Base-by-base conservation (phyloP, 2,888 invertebrate species). In the Punctoribates punctum region DNA sequence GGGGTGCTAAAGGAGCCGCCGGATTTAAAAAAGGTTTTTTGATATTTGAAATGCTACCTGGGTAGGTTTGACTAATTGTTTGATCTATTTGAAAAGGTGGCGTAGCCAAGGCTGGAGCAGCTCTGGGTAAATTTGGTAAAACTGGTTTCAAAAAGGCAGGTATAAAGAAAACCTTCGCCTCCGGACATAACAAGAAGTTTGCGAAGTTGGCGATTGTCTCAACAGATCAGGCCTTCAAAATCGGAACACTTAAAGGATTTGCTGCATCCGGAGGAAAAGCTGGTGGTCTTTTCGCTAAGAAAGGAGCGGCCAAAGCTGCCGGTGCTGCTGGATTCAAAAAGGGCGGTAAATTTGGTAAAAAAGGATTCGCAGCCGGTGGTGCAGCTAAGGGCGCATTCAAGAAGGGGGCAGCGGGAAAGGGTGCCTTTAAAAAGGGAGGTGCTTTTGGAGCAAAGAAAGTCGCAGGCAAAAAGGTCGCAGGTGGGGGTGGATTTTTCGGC, bases 141-240 rank as follows among this genome's bases (percentile, higher is more conserved):
- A 15, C 23, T 9, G 60, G 74, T 3, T 74, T 74, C 27, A 74
- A 74, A 57, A 74, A 74, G 46, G 74, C 65, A 11, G 74, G 27
- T 65, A 25, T 74, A 11, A 65, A 65, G 65, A 60, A 74, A 27
- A 27, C 60, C 5, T 74, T 65, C 20, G 74, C 74, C 5, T 11
- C 74, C 34, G 74, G 74, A 25, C 65, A 65, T 34, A 62, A 74
- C 46, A 74, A 74, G 29, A 74, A 74, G 65, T 74, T 72, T 74
- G 74, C 62, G 13, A 60, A 65, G 23, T 9, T 74, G 9, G 65
- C 60, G 3, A 72, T 74, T 11, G 42, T 74, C 8, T 20, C 60
- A 11, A 25, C 11, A 15, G 74, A 60, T 74, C 54, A 74, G 74
- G 74, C 62, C 5, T 74, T 74, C 29, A 74, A 74, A 46, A 72